Evolutionary conservation across 2,113 vertebrate species (phyloP), one percentile per base, ranked within the genome.

Genomic region (Pedetes capensis): DNA sequence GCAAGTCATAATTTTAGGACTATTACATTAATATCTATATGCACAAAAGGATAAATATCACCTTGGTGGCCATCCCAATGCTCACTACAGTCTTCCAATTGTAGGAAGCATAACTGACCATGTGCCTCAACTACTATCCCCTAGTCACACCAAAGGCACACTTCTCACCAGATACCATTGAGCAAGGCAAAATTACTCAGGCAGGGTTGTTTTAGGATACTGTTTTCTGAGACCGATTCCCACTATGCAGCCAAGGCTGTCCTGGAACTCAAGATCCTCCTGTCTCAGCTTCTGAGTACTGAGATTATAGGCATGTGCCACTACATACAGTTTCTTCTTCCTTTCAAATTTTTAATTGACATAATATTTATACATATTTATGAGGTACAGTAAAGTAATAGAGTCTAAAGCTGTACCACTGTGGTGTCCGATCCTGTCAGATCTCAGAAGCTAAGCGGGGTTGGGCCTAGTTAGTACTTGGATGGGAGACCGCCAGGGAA

Each of bases 1-100:
- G 64, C 94, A 51, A 94, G 32, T 81, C 39, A 75, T 61, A 82
- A 72, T 66, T 93, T 89, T 87, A 79, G 18, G 27, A 86, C n/a
- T 91, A 89, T 55, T 55, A 86, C 5, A 59, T 79, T 68, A 89
- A 63, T n/a, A 64, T 69, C 44, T 75, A 5, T 57, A 55, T 12
- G 37, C 51, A 66, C 3, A 83, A 63, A 39, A 34, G 94, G 14
- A 87, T 42, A 96, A 96, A 5, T 74, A 93, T 53, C 47, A 61
- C 22, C 22, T 66, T 42, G 39, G 22, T 1, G 8, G 34, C 47
- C 29, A 68, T 55, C 32, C 64, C 32, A 95, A 3, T 22, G 32
- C 2, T 91, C 18, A 20, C 27, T 68, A 34, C 18, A 81, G 72
- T 49, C 6, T 53, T 81, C 34, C 14, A 63, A 8, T 53, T 51